These are phyloP conservation scores for Amyelois transitella DNA, from an alignment of 1,140 invertebrate genomes.

Conservation along the genomic window DNA sequence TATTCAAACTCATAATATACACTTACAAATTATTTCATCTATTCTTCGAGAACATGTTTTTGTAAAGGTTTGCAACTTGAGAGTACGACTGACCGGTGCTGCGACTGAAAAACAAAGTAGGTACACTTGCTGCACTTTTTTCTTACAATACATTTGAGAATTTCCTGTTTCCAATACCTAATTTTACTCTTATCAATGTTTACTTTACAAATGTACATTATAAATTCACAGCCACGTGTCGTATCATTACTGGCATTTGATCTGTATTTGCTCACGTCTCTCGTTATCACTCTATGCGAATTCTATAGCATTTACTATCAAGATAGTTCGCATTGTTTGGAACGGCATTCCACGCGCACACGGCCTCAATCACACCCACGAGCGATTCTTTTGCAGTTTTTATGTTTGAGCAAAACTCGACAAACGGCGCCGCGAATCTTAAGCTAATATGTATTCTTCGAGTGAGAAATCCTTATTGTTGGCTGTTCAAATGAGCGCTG, in stretches of 20 bases:
- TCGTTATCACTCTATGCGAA: neutral
- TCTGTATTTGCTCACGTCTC: neutral
- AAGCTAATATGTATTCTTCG: constrained; percentile 21
- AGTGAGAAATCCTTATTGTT: neutral
- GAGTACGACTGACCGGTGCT: no score
- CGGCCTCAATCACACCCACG: neutral
- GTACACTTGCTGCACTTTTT: no score
- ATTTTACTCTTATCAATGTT: neutral
- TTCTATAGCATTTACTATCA: neutral
- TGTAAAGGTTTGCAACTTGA: no score
- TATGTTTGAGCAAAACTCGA: constrained; percentile 30
- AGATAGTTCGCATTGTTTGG: neutral
- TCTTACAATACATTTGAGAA: no score
- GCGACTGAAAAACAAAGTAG: no score
- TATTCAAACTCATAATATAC: no score
- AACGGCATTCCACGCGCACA: neutral
- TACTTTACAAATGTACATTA: neutral
- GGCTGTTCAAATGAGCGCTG: neutral
- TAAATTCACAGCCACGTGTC: neutral
- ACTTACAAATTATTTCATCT: no score
- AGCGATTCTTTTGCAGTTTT: constrained; percentile 3
- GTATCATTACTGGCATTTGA: neutral
- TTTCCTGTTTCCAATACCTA: no score
- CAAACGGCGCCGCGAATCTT: constrained; percentile 9
- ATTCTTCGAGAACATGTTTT: no score